Evolutionary conservation across 2,888 invertebrate genomes (phyloP).

Genomic region (Anarsia innoxiella): DNA sequence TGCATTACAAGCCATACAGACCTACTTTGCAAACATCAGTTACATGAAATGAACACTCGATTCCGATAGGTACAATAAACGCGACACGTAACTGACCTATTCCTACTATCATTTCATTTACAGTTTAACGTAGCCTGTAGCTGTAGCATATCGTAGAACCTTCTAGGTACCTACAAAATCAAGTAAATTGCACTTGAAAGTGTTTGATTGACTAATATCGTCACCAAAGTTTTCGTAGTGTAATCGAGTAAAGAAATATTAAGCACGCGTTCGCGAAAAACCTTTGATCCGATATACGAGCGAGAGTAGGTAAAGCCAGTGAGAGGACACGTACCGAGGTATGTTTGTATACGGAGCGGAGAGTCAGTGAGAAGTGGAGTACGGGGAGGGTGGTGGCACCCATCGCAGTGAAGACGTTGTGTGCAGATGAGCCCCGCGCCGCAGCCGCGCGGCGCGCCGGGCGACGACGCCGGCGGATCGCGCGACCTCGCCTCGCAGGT

Average conservation of each 20-base stretch:
- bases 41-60: conserved; percentile 3
- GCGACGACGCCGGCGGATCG: conserved; percentile 56
- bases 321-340: no score
- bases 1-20: background rate
- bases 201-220: no score
- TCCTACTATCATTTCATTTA: conserved; percentile 6
- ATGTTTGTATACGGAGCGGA: conserved; percentile 59
- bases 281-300: no score
- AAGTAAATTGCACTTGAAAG: no score
- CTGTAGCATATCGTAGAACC: conserved; percentile 12
- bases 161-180: no score
- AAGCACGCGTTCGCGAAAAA: no score
- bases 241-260: no score
- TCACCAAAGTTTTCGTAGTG: no score
- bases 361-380: conserved; percentile 72
- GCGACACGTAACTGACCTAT: background rate
- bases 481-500: conserved; percentile 71
- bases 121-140: conserved; percentile 12
- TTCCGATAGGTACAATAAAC: background rate
- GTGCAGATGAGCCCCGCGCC: conserved; percentile 73
- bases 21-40: no score
- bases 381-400: conserved; percentile 58
- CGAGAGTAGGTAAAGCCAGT: no score
- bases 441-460: conserved; percentile 65
- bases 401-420: conserved; percentile 58